Evolutionary conservation across 1,140 invertebrate species (phyloP).

Genomic region (Danaus plexippus): DNA sequence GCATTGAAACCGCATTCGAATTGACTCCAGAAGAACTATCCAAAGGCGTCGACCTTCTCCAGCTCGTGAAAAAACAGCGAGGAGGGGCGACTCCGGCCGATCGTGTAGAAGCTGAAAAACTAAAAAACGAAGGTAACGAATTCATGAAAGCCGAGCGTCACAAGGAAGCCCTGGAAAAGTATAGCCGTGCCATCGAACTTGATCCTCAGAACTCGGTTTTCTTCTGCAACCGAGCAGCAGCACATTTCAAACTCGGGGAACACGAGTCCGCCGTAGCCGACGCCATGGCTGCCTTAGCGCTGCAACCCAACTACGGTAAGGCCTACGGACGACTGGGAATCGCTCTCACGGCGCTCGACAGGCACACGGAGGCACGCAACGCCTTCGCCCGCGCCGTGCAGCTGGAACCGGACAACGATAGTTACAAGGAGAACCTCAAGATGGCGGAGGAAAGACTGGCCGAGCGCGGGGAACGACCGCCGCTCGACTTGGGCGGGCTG

Average conservation of each 20-base stretch:
- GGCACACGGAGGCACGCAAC: slow-evolving; percentile 85
- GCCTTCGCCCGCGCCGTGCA: slow-evolving; percentile 91
- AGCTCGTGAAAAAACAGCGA: slow-evolving; percentile 50
- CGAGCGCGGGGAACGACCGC: slow-evolving; percentile 28
- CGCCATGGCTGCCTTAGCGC: slow-evolving; percentile 87
- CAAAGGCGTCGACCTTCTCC: slow-evolving; percentile 62
- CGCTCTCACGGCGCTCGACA: slow-evolving; percentile 87
- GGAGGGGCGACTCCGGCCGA: slow-evolving; percentile 19
- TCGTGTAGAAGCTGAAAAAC: slow-evolving; percentile 77
- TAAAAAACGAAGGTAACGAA: slow-evolving; percentile 90
- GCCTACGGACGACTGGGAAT: slow-evolving; percentile 95
- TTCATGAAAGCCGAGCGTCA: slow-evolving; percentile 87
- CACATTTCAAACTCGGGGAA: slow-evolving; percentile 88
- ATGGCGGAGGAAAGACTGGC: slow-evolving; percentile 65
- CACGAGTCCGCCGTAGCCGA: slow-evolving; percentile 88
- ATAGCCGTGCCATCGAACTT: slow-evolving; percentile 87
- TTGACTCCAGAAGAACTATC: slow-evolving; percentile 71
- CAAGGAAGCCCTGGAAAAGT: slow-evolving; percentile 84
- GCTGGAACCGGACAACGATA: slow-evolving; percentile 93
- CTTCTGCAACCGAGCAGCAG: slow-evolving; percentile 95
- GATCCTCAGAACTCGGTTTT: slow-evolving; percentile 93
- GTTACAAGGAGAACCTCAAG: slow-evolving; percentile 89
- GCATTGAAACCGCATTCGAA: slow-evolving; percentile 86
- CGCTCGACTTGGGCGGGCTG: slow-evolving; percentile 75
- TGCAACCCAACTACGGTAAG: slow-evolving; percentile 94